A percentile compares a stretch with the other conserved stretches of the same genome.
Conservation (phyloP, 1,140 invertebrate species). For the Lamellibrachia luymesi region DNA sequence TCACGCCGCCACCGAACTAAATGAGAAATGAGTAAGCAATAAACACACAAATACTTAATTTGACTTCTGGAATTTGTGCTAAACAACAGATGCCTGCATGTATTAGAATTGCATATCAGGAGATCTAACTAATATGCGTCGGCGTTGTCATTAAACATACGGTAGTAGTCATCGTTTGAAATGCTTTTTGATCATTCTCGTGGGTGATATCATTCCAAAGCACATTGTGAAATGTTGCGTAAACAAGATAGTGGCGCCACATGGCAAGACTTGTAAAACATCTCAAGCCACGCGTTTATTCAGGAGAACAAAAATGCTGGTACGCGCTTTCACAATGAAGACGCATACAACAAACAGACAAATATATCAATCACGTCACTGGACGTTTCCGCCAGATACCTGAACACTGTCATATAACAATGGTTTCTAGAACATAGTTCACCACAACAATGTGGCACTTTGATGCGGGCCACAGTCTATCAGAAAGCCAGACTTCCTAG, state of each 20-base stretch:
- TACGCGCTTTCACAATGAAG: not conserved
- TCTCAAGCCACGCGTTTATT: not conserved
- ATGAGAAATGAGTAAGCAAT: not conserved
- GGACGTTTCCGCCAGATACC: not conserved
- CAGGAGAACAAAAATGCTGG: not conserved
- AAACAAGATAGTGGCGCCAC: not conserved
- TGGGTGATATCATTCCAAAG: not conserved
- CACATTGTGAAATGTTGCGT: not conserved
- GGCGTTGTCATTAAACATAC: not conserved
- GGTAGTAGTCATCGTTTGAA: not conserved
- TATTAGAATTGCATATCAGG: not conserved
- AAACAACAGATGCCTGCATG: not conserved
- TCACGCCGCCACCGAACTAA: not conserved
- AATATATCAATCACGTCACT: not conserved
- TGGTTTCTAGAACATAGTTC: not conserved
- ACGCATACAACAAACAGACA: not conserved
- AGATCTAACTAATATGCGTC: not conserved
- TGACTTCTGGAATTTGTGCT: not conserved
- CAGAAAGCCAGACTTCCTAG: not conserved
- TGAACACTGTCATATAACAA: too few species aligned
- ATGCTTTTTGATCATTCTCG: not conserved
- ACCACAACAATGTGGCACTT: not conserved
- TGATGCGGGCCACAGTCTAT: not conserved
- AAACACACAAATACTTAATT: not conserved
- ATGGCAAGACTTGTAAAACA: not conserved